These are phyloP conservation scores for Drosophila putrida DNA, from an alignment of 2,888 invertebrate genomes.

Conservation along the genomic window DNA sequence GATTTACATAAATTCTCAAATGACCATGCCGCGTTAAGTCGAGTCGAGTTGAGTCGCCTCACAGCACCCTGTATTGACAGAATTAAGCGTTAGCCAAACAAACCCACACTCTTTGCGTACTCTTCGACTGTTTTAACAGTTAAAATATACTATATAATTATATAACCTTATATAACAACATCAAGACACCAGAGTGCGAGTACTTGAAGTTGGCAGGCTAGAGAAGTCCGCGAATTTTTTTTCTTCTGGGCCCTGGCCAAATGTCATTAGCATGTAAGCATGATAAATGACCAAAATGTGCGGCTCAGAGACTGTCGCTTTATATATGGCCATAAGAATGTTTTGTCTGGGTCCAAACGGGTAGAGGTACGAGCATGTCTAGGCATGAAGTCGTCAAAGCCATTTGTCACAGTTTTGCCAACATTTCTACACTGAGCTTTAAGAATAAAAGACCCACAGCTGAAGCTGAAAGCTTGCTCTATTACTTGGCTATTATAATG, in stretches of 20 bases:
- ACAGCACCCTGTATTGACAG: slow-evolving; percentile 75
- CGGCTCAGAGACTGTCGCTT: slow-evolving; percentile 38
- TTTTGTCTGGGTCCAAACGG: slow-evolving; percentile 30
- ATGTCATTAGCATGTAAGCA: slow-evolving; percentile 80
- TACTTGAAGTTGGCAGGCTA: slow-evolving; percentile 55
- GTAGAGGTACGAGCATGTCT: slow-evolving; percentile 36
- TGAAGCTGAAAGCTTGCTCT: background rate
- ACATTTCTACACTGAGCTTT: slow-evolving; percentile 33
- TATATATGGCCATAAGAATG: slow-evolving; percentile 31
- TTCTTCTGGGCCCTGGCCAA: slow-evolving; percentile 53
- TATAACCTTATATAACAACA: slow-evolving; percentile 60
- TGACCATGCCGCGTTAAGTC: slow-evolving; percentile 34
- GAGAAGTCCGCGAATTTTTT: slow-evolving; percentile 33
- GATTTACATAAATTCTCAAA: slow-evolving; percentile 80
- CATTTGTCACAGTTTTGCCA: slow-evolving; percentile 78
- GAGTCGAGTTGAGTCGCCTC: background rate
- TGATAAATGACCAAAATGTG: slow-evolving; percentile 74
- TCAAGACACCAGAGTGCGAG: slow-evolving; percentile 35
- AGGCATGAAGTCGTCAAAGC: slow-evolving; percentile 73
- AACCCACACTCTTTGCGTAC: slow-evolving; percentile 55
- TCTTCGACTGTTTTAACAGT: slow-evolving; percentile 56
- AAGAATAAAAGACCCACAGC: slow-evolving; percentile 12
- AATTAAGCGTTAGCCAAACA: slow-evolving; percentile 72
- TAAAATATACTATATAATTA: slow-evolving; percentile 60
- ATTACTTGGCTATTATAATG: slow-evolving; percentile 35